Evolutionary conservation across 2,797 vertebrate species (phyloP).

Genomic region (Furcifer pardalis): DNA sequence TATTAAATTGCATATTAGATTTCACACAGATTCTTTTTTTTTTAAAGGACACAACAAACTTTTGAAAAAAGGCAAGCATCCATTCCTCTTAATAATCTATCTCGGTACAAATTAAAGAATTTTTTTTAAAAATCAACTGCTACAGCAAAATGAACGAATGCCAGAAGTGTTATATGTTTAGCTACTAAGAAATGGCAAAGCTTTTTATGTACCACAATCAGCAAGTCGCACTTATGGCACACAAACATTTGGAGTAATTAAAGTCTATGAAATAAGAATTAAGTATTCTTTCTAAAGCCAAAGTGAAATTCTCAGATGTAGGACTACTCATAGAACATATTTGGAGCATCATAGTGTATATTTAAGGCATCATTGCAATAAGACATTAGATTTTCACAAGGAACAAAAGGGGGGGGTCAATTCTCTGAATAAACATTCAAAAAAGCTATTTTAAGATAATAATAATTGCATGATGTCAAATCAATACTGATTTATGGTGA

Average conservation of each 20-base stretch:
- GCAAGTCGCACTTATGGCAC: background rate
- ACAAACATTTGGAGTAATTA: background rate
- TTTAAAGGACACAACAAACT: background rate
- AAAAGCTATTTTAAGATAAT: too few species aligned
- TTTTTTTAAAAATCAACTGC: background rate
- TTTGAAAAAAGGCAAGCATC: background rate
- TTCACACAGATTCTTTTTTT: background rate
- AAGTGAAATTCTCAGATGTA: too few species aligned
- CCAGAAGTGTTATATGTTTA: background rate
- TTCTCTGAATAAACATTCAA: background rate
- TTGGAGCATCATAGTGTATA: background rate
- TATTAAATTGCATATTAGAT: background rate
- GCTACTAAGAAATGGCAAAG: background rate
- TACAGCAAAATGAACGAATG: background rate
- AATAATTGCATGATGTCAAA: too few species aligned
- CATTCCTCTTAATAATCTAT: background rate
- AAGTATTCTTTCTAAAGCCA: background rate
- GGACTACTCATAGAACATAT: background rate
- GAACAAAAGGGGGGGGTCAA: background rate
- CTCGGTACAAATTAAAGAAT: background rate
- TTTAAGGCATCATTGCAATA: background rate
- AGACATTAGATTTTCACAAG: background rate
- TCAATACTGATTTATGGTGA: too few species aligned
- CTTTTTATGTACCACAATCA: background rate
- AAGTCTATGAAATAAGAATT: too few species aligned